A percentile compares a stretch with the other conserved stretches of the same genome.
These are phyloP conservation scores for Ciconia stormi DNA, from an alignment of 2,113 vertebrate genomes.

Conservation along the genomic window DNA sequence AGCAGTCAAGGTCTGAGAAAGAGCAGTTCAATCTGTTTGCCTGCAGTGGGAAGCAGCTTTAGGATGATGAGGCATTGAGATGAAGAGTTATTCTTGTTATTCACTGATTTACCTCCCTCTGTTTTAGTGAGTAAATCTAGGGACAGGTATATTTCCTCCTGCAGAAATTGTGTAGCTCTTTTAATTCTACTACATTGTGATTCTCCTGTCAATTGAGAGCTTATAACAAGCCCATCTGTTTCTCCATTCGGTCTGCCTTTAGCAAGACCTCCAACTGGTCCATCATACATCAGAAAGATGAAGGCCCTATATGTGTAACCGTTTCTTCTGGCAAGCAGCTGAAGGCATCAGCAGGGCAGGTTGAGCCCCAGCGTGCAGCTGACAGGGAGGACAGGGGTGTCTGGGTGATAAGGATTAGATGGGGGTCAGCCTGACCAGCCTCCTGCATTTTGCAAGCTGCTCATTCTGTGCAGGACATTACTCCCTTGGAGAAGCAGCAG, in stretches of 20 bases:
- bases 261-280: neutral
- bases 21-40: neutral
- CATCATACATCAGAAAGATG: neutral
- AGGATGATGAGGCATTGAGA: neutral
- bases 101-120: neutral
- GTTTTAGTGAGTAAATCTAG: neutral
- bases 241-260: neutral
- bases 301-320: neutral
- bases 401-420: no score
- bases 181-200: neutral
- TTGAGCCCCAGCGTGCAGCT: neutral
- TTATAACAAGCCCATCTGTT: neutral
- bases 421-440: neutral
- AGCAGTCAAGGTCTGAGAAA: neutral
- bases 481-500: neutral
- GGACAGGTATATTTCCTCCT: neutral
- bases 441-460: neutral
- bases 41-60: neutral
- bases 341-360: neutral
- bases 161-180: neutral
- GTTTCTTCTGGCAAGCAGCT: neutral
- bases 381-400: neutral
- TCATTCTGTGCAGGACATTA: neutral
- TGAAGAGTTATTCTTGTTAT: neutral
- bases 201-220: neutral